Base-by-base conservation (phyloP, 2,888 invertebrate species). In the Coenonympha glycerion region DNA sequence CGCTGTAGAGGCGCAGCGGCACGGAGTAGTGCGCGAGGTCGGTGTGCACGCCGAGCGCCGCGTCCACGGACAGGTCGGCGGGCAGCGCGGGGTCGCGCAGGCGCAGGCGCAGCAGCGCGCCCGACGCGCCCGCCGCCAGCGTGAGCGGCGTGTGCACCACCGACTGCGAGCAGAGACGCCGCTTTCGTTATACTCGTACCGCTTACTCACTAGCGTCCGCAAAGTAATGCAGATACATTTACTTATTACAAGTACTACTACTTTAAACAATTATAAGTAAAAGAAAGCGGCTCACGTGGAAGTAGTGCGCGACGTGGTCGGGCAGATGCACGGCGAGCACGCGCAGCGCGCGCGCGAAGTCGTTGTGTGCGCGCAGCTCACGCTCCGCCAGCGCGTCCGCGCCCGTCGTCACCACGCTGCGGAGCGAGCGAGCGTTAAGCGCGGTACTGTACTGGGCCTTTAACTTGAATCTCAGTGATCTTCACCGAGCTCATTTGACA, bases 1-100 rank as follows among this genome's bases (percentile, higher is more conserved):
- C 89, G 55, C 71, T 73, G 74, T 88, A 87, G 5, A 86, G 72
- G 24, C 77, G 65, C 59, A 90, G 60, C 41, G 88, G 87, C 66
- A 89, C 62, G 60, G 70, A 59, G 68, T 89, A 88, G 36, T 67
- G 69, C 0, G 76, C 77, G 42, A 88, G 68, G 73, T 90, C 89
- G 59, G 89, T 90, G 62, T 69, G 76, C 59, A 90, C 73, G 47
- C 64, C 60, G 45, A 88, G 46, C 42, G 5, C 47, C 34, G 62
- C 41, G 52, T 53, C 56, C 42, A 65, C 49, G 41, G 56, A 34
- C 42, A 54, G 44, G 41, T 53, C 47, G 30, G 41, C 26, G 34
- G 34, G 42, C 24, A 47, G 53, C 8, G 44, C 47, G 15, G 39
- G 46, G 18, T 30, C 46, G 37, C 47, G 47, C 44, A 44, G 40